Evolutionary conservation across 2,797 vertebrate species (phyloP).

Genomic region (Mus spretus): DNA sequence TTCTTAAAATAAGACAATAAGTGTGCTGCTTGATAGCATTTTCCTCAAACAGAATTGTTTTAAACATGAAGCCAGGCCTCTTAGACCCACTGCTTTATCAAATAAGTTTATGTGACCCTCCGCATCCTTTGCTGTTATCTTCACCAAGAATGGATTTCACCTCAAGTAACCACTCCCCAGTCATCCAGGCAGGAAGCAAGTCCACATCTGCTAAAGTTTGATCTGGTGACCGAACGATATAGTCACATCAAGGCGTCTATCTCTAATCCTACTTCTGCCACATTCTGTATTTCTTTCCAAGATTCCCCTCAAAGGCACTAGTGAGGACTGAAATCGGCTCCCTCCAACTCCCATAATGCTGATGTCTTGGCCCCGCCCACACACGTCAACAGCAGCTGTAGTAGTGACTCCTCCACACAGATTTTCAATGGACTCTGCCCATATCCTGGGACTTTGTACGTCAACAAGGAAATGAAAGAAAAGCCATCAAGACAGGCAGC

Average conservation of each 20-base stretch:
- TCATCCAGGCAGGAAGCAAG: not conserved
- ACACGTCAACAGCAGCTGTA: not conserved
- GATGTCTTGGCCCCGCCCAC: not conserved
- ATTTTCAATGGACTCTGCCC: not conserved
- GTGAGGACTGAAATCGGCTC: not conserved
- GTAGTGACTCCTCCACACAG: not conserved
- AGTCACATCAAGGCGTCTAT: too few relatives aligned
- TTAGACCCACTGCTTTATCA: not conserved
- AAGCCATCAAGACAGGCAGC: not conserved
- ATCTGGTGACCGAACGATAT: not conserved
- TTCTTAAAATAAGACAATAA: not conserved
- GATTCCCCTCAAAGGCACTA: not conserved
- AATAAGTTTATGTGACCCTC: not conserved
- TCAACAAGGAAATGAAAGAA: not conserved
- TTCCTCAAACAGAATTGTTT: not conserved
- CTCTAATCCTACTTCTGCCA: not conserved
- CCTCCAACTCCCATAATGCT: not conserved
- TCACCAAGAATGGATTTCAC: not conserved
- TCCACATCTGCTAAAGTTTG: too few relatives aligned
- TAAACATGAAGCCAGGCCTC: not conserved
- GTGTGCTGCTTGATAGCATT: not conserved
- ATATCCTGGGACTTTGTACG: not conserved
- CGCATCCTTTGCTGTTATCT: not conserved
- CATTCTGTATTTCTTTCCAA: not conserved
- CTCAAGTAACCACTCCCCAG: not conserved